phyloP scores from a whole-genome alignment of 2,113 vertebrate species.

The Cyprinodon brontotheroides region DNA sequence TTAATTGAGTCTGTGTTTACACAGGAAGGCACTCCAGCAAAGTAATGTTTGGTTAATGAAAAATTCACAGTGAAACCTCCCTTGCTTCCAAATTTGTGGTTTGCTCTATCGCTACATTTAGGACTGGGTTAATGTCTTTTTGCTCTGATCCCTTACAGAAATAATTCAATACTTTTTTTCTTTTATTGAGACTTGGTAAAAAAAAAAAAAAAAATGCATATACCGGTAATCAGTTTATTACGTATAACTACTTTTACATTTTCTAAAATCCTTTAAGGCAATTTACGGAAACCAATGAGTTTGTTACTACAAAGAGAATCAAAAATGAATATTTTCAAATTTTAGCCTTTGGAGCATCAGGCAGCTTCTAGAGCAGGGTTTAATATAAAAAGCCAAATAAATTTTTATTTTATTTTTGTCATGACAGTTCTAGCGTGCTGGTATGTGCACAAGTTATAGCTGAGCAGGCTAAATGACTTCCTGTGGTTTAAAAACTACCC shows the following conservation, averaged over 20 bases:
- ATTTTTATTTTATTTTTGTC: neutral
- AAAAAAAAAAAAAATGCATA: no score
- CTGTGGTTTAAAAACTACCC: neutral
- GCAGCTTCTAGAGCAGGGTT: neutral
- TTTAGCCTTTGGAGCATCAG: slow-evolving; percentile 14
- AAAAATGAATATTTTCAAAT: slow-evolving; percentile 1
- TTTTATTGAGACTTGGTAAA: no score
- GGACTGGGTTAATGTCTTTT: slow-evolving; percentile 27
- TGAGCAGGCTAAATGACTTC: neutral
- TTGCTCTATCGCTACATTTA: slow-evolving; percentile 52
- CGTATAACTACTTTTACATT: neutral
- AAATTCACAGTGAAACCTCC: slow-evolving; percentile 53
- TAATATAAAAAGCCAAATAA: neutral
- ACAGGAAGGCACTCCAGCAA: slow-evolving; percentile 69
- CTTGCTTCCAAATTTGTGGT: slow-evolving; percentile 10
- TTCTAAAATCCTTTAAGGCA: neutral
- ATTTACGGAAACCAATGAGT: neutral
- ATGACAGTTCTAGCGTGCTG: slow-evolving; percentile 41
- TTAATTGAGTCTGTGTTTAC: slow-evolving; percentile 30
- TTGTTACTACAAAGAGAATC: slow-evolving; percentile 5
- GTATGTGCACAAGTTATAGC: neutral
- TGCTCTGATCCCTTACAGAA: neutral
- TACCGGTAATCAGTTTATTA: neutral
- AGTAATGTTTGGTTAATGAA: slow-evolving; percentile 55
- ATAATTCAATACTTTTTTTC: neutral